Evolutionary conservation across 35 echinoderm and acorn worm genomes (phyloP).

Genomic region (Ptychodera flava): DNA sequence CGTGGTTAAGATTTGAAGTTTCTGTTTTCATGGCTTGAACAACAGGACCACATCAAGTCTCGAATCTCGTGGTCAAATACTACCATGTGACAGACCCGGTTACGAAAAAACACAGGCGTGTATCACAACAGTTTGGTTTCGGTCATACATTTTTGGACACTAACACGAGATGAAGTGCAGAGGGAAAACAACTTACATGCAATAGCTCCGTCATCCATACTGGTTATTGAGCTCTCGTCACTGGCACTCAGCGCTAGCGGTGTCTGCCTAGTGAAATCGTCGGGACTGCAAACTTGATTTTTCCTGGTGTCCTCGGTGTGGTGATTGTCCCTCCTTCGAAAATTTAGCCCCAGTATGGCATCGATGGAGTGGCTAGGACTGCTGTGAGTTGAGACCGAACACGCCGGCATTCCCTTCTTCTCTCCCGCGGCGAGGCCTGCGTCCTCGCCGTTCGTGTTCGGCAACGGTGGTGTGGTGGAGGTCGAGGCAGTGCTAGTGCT

Average conservation of each 20-base stretch:
- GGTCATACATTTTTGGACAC: no score
- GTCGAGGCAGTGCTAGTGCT: background rate
- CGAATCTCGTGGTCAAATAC: no score
- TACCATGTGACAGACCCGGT: no score
- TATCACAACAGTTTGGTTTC: no score
- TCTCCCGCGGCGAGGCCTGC: background rate
- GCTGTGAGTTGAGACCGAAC: background rate
- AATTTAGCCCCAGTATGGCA: background rate
- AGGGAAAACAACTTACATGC: background rate
- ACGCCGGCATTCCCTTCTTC: background rate
- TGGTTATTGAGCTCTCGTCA: background rate
- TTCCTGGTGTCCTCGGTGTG: background rate
- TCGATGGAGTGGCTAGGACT: background rate
- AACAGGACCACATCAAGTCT: no score
- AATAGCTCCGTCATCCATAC: background rate
- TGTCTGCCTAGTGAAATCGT: background rate
- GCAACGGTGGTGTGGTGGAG: background rate
- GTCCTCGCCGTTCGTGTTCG: background rate
- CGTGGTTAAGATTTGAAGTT: no score
- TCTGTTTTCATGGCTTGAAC: no score
- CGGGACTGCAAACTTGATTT: background rate
- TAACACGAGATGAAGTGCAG: no score
- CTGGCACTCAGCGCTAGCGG: background rate
- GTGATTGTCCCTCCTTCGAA: background rate
- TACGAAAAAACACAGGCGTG: no score